Base-by-base conservation (phyloP, 2,888 invertebrate species). In the Drosophila neonasuta region DNA sequence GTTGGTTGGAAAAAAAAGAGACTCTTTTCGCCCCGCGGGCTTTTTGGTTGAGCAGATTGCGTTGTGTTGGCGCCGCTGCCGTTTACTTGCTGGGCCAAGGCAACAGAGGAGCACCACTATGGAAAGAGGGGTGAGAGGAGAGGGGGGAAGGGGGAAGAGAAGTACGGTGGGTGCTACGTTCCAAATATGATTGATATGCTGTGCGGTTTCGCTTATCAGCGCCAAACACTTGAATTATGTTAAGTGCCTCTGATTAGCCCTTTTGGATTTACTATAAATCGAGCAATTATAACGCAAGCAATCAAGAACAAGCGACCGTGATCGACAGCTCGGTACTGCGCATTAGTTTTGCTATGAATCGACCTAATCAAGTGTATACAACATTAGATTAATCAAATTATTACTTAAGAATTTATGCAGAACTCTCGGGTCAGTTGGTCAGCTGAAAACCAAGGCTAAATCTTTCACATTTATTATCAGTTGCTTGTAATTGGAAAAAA, bases 151-250 rank as follows among this genome's bases (percentile, higher is more conserved):
- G 9, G 10, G 15, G 0, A 2, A 24, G 44, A 9, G 9, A 13
- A 32, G 44, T 2, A 3, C 24, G n/a, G 8, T 34, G 15, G 29
- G 42, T 9, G 36, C 30, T 29, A 54, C 30, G 5, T 32, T 32
- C 32, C 51, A 20, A 55, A 63, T 68, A 68, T 81, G 80, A 85
- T 82, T 85, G 83, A 85, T 82, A 68, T 77, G 80, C 50, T 66
- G 39, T 20, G 24, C 9, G 34, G 42, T 34, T 41, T 15, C 13
- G 55, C 56, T 75, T 74, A 74, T 74, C 74, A 71, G 72, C 29
- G 39, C 10, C 42, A 50, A 49, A 20, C 24, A 62, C 71, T 74
- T 58, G 60, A 71, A 59, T 68, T 75, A 74, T 51, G 58, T 60
- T 41, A 41, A 73, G 71, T 70, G 51, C 44, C 72, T 45, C 72